Evolutionary conservation across 2,888 invertebrate species (phyloP).

Genomic region (Portevinia maculata): DNA sequence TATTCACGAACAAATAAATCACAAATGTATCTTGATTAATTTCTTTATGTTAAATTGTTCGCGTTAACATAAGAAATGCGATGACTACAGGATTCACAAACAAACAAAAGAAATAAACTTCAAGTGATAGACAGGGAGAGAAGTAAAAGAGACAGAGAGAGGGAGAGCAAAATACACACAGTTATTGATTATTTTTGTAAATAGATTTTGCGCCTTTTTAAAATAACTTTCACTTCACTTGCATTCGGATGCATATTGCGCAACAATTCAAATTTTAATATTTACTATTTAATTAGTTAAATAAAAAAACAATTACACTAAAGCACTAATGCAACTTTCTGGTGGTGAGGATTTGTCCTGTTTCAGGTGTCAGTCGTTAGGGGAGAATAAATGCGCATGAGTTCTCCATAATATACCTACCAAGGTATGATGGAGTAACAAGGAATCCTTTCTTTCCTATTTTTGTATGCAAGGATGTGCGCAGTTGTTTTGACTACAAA

Average conservation of each 20-base stretch:
- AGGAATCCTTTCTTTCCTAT: background rate
- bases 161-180: background rate
- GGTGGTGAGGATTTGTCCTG: too few relatives aligned
- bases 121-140: constrained; percentile 1
- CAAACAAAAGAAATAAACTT: constrained; percentile 12
- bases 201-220: constrained; percentile 10
- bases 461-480: background rate
- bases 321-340: too few relatives aligned
- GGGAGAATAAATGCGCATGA: background rate
- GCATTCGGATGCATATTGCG: too few relatives aligned
- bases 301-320: too few relatives aligned
- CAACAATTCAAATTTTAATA: too few relatives aligned
- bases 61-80: constrained; percentile 17
- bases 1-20: background rate
- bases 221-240: too few relatives aligned
- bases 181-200: constrained; percentile 16
- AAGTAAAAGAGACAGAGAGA: too few relatives aligned
- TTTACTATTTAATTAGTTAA: too few relatives aligned
- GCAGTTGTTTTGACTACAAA: too few relatives aligned
- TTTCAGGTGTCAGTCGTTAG: too few relatives aligned
- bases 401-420: background rate
- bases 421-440: background rate
- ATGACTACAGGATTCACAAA: constrained; percentile 38
- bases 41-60: constrained; percentile 10
- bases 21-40: constrained; percentile 2